Percentiles rank a stretch among this genome's conserved stretches.
Conservation (phyloP, 2,888 invertebrate species). For the Cybosia mesomella region DNA sequence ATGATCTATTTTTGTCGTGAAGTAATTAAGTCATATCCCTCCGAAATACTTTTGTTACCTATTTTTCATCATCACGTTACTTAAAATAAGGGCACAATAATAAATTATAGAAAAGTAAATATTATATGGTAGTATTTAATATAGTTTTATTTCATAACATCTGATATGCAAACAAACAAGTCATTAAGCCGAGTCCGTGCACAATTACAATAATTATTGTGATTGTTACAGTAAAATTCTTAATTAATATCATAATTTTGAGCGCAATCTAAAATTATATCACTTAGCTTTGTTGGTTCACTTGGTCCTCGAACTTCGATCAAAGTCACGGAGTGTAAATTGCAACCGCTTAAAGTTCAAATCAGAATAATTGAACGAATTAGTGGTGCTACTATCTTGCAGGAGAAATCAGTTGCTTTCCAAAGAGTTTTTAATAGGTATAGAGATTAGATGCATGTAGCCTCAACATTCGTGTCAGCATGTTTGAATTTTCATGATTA, state of each 20-base stretch:
- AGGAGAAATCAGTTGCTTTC: neutral
- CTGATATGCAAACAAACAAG: too few species aligned
- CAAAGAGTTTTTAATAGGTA: neutral
- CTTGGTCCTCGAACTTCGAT: neutral
- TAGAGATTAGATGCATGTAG: neutral
- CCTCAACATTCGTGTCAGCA: neutral
- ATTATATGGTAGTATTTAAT: too few species aligned
- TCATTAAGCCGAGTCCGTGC: too few species aligned
- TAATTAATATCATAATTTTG: neutral
- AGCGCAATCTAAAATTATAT: neutral
- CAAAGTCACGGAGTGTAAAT: neutral
- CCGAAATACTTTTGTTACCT: too few species aligned
- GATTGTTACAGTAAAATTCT: neutral
- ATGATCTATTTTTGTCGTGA: too few species aligned
- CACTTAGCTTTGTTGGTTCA: neutral
- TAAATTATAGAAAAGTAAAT: too few species aligned
- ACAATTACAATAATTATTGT: neutral
- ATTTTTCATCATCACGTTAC: too few species aligned
- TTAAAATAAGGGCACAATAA: too few species aligned
- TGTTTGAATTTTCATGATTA: neutral
- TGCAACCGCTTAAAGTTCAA: conserved; percentile 4
- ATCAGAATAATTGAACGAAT: conserved; percentile 1
- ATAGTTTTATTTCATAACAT: too few species aligned
- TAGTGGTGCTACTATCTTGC: neutral
- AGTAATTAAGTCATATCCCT: too few species aligned